phyloP scores from a whole-genome alignment of 2,113 vertebrate genomes.

The Microcebus ravelobensis region DNA sequence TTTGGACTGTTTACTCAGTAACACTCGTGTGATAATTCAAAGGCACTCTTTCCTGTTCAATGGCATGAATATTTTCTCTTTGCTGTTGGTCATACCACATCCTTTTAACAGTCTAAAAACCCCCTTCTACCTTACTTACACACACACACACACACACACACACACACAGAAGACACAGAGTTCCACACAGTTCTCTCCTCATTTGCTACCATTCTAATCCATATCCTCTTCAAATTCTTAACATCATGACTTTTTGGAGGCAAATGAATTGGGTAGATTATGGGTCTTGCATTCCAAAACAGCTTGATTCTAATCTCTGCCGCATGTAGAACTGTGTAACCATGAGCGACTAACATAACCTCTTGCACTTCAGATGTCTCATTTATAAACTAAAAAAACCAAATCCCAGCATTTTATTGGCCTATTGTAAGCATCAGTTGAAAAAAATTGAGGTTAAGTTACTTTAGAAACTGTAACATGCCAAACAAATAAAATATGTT shows the following conservation, averaged over 20 bases:
- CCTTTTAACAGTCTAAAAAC: background rate
- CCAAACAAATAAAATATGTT: background rate
- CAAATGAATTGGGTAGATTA: background rate
- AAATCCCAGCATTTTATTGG: background rate
- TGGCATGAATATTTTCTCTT: background rate
- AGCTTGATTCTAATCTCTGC: background rate
- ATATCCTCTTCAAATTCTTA: background rate
- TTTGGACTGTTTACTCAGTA: background rate
- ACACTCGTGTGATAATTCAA: background rate
- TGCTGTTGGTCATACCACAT: background rate
- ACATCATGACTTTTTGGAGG: background rate
- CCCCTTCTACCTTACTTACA: background rate
- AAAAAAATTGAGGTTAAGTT: background rate
- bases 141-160: no score
- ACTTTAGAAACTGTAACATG: background rate
- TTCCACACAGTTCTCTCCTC: background rate
- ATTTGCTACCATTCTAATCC: background rate
- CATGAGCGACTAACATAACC: background rate
- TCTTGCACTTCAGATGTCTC: background rate
- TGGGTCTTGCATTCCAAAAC: background rate
- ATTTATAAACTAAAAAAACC: slow-evolving; percentile 36
- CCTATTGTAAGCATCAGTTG: background rate
- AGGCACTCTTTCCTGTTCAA: background rate
- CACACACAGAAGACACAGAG: background rate
- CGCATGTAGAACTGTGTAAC: background rate